phyloP scores from a whole-genome alignment of 2,113 vertebrate genomes.

The human (Homo sapiens) region GRCh38 chr6:69365001-69365500 shows the following conservation, averaged over 20 bases:
- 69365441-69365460: not conserved
- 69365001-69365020: not conserved
- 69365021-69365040: not conserved
- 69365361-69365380: too few relatives aligned
- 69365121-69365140: not conserved
- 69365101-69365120: not conserved
- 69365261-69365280: accelerated
- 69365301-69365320: not conserved
- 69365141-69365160: not conserved
- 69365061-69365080: not conserved
- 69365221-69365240: not conserved
- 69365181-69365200: not conserved
- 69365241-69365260: not conserved
- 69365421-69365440: not conserved
- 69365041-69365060: not conserved
- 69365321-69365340: not conserved
- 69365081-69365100: not conserved
- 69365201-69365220: not conserved
- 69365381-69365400: not conserved
- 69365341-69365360: not conserved
- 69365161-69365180: not conserved
- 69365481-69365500: not conserved
- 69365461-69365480: not conserved
- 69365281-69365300: not conserved
- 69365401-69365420: accelerated